These are phyloP conservation scores for Tachina grossa DNA, from an alignment of 2,888 invertebrate genomes.

Conservation along the genomic window DNA sequence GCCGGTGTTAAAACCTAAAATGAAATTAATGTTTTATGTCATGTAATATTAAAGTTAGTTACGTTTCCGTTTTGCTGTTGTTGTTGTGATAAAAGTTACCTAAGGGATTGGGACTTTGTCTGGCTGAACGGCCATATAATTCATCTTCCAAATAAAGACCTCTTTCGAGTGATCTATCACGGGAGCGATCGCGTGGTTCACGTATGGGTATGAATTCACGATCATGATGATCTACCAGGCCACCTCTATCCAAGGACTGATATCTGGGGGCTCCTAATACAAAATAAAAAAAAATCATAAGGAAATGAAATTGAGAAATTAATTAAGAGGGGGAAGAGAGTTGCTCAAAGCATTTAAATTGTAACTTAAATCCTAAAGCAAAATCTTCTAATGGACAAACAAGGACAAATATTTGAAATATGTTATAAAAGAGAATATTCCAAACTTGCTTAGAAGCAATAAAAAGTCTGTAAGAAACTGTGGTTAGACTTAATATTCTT, in stretches of 20 bases:
- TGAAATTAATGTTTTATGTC: conserved; percentile 2
- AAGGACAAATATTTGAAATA: too few relatives aligned
- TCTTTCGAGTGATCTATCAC: conserved; percentile 87
- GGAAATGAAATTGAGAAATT: neutral
- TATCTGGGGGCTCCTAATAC: conserved; percentile 82
- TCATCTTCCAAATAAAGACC: conserved; percentile 89
- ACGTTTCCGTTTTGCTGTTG: neutral
- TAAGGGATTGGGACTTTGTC: conserved; percentile 88
- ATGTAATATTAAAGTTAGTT: neutral
- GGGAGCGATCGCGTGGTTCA: conserved; percentile 87
- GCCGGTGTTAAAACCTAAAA: conserved; percentile 78
- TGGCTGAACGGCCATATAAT: conserved; percentile 87
- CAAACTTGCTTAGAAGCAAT: too few relatives aligned
- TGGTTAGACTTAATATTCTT: too few relatives aligned
- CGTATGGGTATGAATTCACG: conserved; percentile 94
- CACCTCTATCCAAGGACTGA: conserved; percentile 89
- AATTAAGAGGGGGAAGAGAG: neutral
- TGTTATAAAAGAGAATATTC: too few relatives aligned
- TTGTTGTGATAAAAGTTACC: conserved; percentile 74
- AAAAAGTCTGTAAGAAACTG: too few relatives aligned
- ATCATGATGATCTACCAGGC: conserved; percentile 89
- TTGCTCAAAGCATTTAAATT: too few relatives aligned
- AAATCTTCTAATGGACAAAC: too few relatives aligned
- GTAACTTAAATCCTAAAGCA: too few relatives aligned
- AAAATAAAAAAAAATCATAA: conserved; percentile 20